These are phyloP conservation scores for Netelia virgata DNA, from an alignment of 2,888 invertebrate genomes.

Conservation along the genomic window DNA sequence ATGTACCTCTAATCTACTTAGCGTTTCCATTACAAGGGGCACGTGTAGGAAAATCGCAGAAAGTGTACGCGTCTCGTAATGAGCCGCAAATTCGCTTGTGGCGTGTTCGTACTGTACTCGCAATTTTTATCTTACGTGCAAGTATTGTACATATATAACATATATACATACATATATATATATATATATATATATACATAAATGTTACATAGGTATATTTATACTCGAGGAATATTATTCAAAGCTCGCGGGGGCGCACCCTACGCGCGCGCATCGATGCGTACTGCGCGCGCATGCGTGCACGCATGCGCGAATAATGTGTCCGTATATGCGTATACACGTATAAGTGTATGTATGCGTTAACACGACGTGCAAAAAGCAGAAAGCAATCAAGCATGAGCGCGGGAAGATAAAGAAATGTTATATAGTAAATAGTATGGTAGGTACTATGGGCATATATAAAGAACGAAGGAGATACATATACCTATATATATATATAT, in stretches of 20 bases:
- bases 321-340: background rate
- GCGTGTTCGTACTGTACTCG: conserved; percentile 41
- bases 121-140: background rate
- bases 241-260: conserved; percentile 44
- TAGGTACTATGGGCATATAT: background rate
- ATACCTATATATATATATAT: conserved; percentile 32
- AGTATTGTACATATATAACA: background rate
- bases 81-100: conserved; percentile 58
- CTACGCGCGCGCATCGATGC: conserved; percentile 40
- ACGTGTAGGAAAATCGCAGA: conserved; percentile 67
- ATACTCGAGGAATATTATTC: conserved; percentile 21
- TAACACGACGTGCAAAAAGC: conserved; percentile 77
- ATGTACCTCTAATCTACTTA: conserved; percentile 75
- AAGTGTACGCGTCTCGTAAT: conserved; percentile 60
- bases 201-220: too few relatives aligned
- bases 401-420: conserved; percentile 63
- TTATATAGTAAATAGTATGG: conserved; percentile 57
- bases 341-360: conserved; percentile 31
- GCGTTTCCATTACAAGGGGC: conserved; percentile 75
- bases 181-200: too few relatives aligned
- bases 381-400: conserved; percentile 79
- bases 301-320: conserved; percentile 64
- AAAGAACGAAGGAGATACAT: conserved; percentile 15
- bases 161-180: too few relatives aligned
- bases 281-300: conserved; percentile 58